These are phyloP conservation scores for Centropus bengalensis DNA, from an alignment of 2,113 vertebrate genomes.

Conservation along the genomic window DNA sequence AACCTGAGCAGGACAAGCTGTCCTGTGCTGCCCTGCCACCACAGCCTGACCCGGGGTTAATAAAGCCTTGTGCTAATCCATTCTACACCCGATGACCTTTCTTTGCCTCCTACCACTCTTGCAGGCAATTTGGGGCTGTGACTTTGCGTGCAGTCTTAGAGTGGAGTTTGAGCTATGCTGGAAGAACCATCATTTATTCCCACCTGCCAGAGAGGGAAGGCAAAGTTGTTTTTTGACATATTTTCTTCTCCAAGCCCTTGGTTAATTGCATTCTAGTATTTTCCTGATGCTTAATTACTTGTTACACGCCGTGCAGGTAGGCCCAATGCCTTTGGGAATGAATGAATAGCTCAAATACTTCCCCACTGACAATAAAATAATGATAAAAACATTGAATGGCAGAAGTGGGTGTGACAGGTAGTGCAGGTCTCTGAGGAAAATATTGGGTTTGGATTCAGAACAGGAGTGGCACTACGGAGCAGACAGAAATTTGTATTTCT, in stretches of 20 bases:
- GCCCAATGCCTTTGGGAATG: constrained; percentile 20
- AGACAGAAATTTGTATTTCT: neutral
- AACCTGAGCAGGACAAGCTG: neutral
- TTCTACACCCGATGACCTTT: constrained; percentile 22
- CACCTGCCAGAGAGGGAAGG: neutral
- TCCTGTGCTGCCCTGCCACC: constrained; percentile 15
- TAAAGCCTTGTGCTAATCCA: neutral
- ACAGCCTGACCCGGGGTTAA: neutral
- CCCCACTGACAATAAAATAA: neutral
- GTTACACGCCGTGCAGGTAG: neutral
- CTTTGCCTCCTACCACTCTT: constrained; percentile 23
- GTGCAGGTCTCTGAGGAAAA: neutral
- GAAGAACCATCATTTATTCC: constrained; percentile 3
- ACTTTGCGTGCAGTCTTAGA: constrained; percentile 10
- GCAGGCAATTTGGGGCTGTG: constrained; percentile 1
- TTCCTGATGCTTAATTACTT: constrained; percentile 20
- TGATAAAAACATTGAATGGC: neutral
- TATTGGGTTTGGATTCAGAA: neutral
- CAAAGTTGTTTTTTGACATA: neutral
- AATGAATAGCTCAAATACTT: neutral
- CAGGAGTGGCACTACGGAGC: neutral
- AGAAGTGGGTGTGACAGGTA: neutral
- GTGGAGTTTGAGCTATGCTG: neutral
- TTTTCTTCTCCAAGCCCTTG: neutral
- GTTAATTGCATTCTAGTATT: constrained; percentile 14